A percentile compares a stretch with the other conserved stretches of the same genome.
phyloP scores from a whole-genome alignment of 2,797 vertebrate genomes.

The Acrossocheilus wenchowensis region DNA sequence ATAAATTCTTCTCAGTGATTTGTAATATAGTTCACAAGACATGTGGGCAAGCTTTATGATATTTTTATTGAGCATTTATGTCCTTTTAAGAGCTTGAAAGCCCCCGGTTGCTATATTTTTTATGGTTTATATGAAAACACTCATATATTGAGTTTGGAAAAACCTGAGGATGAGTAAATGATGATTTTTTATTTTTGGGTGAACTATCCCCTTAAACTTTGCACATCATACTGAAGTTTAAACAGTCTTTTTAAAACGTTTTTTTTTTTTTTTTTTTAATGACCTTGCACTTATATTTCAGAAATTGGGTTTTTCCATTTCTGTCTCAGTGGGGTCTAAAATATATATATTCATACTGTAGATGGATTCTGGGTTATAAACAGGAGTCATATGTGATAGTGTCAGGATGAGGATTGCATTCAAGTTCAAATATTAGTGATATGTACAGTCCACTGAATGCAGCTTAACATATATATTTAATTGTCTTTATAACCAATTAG shows the following conservation, averaged over 20 bases:
- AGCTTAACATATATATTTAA: neutral
- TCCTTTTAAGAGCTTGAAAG: neutral
- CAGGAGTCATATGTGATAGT: constrained; percentile 11
- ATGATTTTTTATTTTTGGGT: neutral
- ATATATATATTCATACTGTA: neutral
- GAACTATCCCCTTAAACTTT: neutral
- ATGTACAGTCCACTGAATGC: constrained; percentile 7
- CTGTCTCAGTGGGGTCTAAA: neutral
- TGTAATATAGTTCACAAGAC: neutral
- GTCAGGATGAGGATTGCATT: constrained; percentile 35
- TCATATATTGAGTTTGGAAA: neutral
- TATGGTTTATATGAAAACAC: neutral
- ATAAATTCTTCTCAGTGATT: neutral
- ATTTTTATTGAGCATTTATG: neutral
- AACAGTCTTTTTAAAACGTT: constrained; percentile 9
- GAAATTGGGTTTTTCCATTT: neutral
- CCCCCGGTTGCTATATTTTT: neutral
- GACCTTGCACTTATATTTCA: constrained; percentile 8
- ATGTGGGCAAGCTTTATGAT: neutral
- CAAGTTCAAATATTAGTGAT: constrained; percentile 39
- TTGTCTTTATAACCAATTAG: neutral
- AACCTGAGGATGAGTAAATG: neutral
- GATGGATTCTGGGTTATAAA: neutral
- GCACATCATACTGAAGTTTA: neutral
- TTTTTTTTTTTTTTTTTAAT: neutral